Evolutionary conservation across 2,797 vertebrate genomes (phyloP), one percentile per base, ranked within the genome.

Genomic region (Mycteria americana): DNA sequence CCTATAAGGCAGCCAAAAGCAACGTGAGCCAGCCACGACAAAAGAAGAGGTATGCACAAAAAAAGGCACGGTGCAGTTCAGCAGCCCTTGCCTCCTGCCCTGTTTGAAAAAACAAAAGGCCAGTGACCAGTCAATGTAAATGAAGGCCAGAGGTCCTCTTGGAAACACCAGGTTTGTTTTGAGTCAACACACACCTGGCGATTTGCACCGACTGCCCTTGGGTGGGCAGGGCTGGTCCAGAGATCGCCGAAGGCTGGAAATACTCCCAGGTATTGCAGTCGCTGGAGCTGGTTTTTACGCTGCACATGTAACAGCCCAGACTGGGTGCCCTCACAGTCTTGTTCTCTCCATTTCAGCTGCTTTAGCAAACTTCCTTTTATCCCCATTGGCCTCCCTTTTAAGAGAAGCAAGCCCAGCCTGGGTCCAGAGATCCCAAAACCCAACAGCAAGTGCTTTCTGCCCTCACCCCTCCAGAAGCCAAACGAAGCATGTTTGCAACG

Each of bases 21-120:
- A 81, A 60, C 0, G 0, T 35, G 18, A 79, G 10, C 13, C 51
- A 79, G 35, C 7, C 48, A n/a, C 0, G 0, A 46, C 15, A 64
- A 25, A 80, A 59, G 17, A 73, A 57, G 31, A 79, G 5, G 9
- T 37, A 72, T 0, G 7, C 8, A 46, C 19, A 18, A 37, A 70
- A 62, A 64, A 75, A 41, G 7, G 9, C 28, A 56, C 12, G 7
- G 7, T 50, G 7, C 21, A 54, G 10, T 45, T 62, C 45, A 69
- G 51, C 43, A 88, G 43, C 19, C 27, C 84, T 82, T 75, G 30
- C 13, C 65, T 93, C 56, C 56, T 83, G 35, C 18, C 22, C 28
- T 43, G 6, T 13, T 48, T 12, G 72, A 28, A 45, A 50, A 50
- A n/a, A 9, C 11, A 51, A 51, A 80, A 67, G 10, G 3, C 11